A percentile compares a stretch with the other conserved stretches of the same genome.
Evolutionary conservation across 64 coral and sea anemone species (phyloP).

Genomic region (Montipora sp.): DNA sequence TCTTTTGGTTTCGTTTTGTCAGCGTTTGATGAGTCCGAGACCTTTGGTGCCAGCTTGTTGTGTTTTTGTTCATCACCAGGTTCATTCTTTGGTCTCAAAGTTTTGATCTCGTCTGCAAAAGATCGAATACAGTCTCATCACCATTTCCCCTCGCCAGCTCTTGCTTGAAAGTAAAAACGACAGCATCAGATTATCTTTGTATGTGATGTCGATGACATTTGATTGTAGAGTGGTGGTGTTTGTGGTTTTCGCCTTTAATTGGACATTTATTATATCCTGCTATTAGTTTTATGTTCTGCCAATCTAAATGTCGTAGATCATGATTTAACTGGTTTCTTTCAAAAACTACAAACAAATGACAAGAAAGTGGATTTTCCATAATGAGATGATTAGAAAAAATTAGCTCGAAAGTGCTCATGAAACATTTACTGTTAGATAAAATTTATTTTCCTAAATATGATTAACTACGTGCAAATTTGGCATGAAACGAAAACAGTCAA

Average conservation of each 20-base stretch:
- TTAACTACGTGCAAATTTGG: neutral
- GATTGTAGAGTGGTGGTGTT: too few species aligned
- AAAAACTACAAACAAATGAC: too few species aligned
- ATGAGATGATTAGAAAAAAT: too few species aligned
- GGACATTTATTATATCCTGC: too few species aligned
- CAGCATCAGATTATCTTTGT: neutral
- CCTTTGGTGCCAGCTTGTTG: neutral
- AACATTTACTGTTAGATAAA: neutral
- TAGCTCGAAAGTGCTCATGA: too few species aligned
- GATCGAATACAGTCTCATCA: neutral
- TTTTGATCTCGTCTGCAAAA: neutral
- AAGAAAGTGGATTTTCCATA: too few species aligned
- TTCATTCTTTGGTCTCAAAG: neutral
- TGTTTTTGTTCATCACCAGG: neutral
- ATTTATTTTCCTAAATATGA: neutral
- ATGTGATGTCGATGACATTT: too few species aligned
- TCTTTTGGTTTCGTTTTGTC: neutral
- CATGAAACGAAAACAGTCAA: neutral
- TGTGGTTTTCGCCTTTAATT: too few species aligned
- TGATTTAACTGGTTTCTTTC: too few species aligned
- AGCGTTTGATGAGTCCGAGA: neutral
- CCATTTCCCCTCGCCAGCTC: neutral
- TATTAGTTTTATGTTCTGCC: too few species aligned
- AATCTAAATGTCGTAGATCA: too few species aligned
- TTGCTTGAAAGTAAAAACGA: neutral